A percentile compares a stretch with the other conserved stretches of the same genome.
Evolutionary conservation across 2,888 invertebrate genomes (phyloP).

Genomic region (Pachycephus smyrnensis): DNA sequence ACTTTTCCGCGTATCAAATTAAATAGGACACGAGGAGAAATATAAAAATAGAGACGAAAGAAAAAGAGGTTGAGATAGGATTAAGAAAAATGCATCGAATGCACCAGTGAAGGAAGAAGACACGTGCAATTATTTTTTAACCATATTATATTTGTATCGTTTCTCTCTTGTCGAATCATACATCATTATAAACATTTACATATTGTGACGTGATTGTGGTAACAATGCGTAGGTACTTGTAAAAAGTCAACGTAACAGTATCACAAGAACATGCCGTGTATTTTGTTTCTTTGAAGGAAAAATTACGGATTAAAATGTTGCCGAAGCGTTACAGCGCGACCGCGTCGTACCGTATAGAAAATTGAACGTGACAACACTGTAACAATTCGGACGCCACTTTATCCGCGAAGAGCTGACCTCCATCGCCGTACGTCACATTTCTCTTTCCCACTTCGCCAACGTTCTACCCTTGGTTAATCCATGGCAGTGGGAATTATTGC

Average conservation of each 20-base stretch:
- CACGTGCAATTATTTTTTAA: constrained; percentile 32
- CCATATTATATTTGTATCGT: constrained; percentile 47
- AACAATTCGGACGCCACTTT: no score
- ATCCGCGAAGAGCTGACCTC: neutral
- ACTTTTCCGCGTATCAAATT: no score
- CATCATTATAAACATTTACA: constrained; percentile 53
- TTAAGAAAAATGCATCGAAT: no score
- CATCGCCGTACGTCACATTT: no score
- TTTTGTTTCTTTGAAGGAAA: constrained; percentile 5
- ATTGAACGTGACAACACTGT: neutral
- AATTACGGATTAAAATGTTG: constrained; percentile 14
- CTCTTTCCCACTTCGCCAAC: no score
- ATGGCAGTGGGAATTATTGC: no score
- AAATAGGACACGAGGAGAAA: no score
- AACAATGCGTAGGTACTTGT: constrained; percentile 53
- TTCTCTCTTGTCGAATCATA: constrained; percentile 42
- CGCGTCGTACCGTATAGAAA: neutral
- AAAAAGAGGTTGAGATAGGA: no score
- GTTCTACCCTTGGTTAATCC: no score
- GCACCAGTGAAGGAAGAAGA: no score
- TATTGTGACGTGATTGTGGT: constrained; percentile 50
- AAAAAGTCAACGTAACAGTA: constrained; percentile 52
- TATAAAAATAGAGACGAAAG: no score
- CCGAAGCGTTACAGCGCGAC: neutral
- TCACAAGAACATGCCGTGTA: constrained; percentile 38